Evolutionary conservation across 1,140 invertebrate genomes (phyloP), one percentile per base, ranked within the genome.

Genomic region (Zaprionus kolodkinae): DNA sequence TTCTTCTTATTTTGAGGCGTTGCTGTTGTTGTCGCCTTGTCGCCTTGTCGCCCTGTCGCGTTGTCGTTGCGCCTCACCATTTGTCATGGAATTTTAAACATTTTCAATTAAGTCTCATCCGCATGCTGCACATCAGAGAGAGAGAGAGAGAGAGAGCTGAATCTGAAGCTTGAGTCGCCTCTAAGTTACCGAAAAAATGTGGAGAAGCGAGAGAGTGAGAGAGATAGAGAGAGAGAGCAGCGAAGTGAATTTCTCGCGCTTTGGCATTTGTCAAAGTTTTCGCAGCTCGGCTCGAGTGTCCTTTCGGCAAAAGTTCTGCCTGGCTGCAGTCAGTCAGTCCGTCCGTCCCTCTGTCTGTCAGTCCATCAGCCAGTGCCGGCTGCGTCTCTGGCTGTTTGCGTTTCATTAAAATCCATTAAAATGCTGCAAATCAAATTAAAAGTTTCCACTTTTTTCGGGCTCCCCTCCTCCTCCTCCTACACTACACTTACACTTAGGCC

Each of bases 361-460:
- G n/a, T 45, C 40, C n/a, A 6, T 45, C 40, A 45, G 40, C n/a
- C n/a, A 45, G 40, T n/a, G 40, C 35, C 64, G 35, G 38, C 35
- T 62, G 52, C 36, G 21, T 43, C 80, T 77, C 72, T 57, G 71
- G 74, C 76, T 87, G 80, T 87, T 83, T 91, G 88, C 88, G 70
- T 88, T 91, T 88, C 86, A 89, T 91, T 91, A 83, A 84, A 84
- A 87, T 87, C 88, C 88, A 91, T 88, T 91, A 84, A 88, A 91
- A 91, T 91, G 80, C 87, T 88, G 87, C 83, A 91, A 91, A 91
- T 91, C 88, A 91, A 91, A 91, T 91, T 91, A 91, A 91, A 91
- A 91, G 88, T 91, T 91, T 91, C 63, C 62, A 78, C 78, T 89
- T 74, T 80, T 72, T 73, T 61, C 25, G 15, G n/a, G n/a, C n/a